Evolutionary conservation across 2,888 invertebrate species (phyloP).

Genomic region (Kuschelorhynchus macadamiae): DNA sequence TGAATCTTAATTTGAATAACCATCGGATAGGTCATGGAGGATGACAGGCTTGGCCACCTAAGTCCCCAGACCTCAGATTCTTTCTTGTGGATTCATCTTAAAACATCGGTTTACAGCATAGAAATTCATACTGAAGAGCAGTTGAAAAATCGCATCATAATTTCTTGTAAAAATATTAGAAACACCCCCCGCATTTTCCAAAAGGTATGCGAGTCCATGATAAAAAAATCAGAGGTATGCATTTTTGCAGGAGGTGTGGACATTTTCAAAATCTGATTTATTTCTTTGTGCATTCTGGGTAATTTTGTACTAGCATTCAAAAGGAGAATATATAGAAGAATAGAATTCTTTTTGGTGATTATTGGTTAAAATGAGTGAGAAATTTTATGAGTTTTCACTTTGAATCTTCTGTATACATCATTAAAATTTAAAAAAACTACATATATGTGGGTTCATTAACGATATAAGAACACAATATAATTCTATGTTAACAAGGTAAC

Average conservation of each 20-base stretch:
- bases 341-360: too few species aligned
- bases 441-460: too few species aligned
- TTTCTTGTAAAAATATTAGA: not conserved
- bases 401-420: too few species aligned
- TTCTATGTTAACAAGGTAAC: too few species aligned
- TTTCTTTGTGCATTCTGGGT: not conserved
- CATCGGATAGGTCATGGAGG: not conserved
- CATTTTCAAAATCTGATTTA: not conserved
- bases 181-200: conserved; percentile 2
- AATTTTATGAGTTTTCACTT: too few species aligned
- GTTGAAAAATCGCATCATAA: too few species aligned
- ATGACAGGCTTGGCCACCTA: not conserved
- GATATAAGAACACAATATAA: too few species aligned
- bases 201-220: conserved; percentile 4
- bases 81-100: conserved; percentile 9
- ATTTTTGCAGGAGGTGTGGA: not conserved
- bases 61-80: conserved; percentile 8
- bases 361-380: too few species aligned
- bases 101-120: conserved; percentile 4
- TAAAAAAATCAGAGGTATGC: conserved; percentile 8
- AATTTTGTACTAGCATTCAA: not conserved
- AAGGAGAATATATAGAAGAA: too few species aligned
- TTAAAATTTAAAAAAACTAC: too few species aligned
- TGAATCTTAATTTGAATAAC: not conserved
- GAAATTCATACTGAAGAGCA: not conserved